Conservation (phyloP, 2,797 vertebrate genomes). For the Hyperoplus immaculatus region DNA sequence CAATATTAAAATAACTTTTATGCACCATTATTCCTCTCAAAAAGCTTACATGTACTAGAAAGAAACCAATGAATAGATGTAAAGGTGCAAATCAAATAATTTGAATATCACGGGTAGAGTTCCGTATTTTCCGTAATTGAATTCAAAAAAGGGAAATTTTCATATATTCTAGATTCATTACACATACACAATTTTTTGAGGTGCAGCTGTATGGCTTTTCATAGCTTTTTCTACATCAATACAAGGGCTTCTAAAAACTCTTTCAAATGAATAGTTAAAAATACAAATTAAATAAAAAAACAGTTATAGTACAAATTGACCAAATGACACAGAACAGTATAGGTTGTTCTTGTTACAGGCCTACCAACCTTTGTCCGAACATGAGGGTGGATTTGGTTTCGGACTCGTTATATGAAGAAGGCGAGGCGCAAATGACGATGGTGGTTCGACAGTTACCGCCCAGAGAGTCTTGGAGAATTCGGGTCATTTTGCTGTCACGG, state of each 20-base stretch:
- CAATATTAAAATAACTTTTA: neutral
- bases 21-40: neutral
- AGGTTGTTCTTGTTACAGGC: neutral
- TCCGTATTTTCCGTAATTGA: too few species aligned
- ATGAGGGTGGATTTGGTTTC: conserved; percentile 98
- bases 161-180: too few species aligned
- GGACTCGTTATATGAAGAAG: conserved; percentile 94
- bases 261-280: neutral
- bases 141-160: too few species aligned
- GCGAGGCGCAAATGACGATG: conserved; percentile 97
- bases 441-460: conserved; percentile 98
- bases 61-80: neutral
- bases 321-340: neutral
- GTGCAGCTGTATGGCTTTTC: too few species aligned
- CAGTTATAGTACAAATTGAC: neutral
- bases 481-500: conserved; percentile 99
- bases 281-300: neutral
- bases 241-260: neutral
- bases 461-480: conserved; percentile 97
- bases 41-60: neutral
- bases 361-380: conserved; percentile 94
- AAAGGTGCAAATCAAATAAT: too few species aligned
- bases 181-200: too few species aligned
- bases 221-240: neutral
- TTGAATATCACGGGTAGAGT: too few species aligned